Percentiles rank a stretch among this genome's conserved stretches.
These are phyloP conservation scores for Folsomia candida DNA, from an alignment of 2,888 invertebrate genomes.

Conservation along the genomic window DNA sequence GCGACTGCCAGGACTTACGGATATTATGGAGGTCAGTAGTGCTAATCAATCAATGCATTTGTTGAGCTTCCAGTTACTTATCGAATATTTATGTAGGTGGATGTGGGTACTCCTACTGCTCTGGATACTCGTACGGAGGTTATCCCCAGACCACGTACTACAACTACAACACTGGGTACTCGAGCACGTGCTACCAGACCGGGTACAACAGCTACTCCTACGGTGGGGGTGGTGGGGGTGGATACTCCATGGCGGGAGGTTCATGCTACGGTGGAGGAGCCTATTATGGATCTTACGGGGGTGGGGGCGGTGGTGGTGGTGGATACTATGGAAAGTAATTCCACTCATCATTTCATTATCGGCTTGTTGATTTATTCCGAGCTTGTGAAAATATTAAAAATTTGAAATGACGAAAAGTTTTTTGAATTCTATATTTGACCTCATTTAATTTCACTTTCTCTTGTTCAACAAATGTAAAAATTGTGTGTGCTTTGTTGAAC, in stretches of 20 bases:
- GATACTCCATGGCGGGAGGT: background rate
- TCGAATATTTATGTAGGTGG: background rate
- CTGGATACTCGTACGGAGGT: conserved; percentile 15
- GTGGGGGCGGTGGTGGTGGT: conserved; percentile 1
- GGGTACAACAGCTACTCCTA: conserved; percentile 14
- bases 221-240: background rate
- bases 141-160: conserved; percentile 9
- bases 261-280: background rate
- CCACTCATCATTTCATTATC: background rate
- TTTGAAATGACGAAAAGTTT: too few relatives aligned
- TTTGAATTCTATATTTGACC: background rate
- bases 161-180: conserved; percentile 9
- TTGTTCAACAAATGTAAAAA: too few relatives aligned
- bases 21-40: background rate
- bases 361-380: background rate
- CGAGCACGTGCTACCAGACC: conserved; percentile 1
- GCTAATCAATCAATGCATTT: background rate
- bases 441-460: background rate
- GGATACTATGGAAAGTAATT: background rate
- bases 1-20: conserved; percentile 7
- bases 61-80: background rate
- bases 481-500: too few relatives aligned
- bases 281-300: background rate
- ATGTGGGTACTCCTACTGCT: conserved; percentile 11
- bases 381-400: background rate